Base-by-base conservation (phyloP, 2,797 vertebrate genomes). In the Rhynchotus rufescens region DNA sequence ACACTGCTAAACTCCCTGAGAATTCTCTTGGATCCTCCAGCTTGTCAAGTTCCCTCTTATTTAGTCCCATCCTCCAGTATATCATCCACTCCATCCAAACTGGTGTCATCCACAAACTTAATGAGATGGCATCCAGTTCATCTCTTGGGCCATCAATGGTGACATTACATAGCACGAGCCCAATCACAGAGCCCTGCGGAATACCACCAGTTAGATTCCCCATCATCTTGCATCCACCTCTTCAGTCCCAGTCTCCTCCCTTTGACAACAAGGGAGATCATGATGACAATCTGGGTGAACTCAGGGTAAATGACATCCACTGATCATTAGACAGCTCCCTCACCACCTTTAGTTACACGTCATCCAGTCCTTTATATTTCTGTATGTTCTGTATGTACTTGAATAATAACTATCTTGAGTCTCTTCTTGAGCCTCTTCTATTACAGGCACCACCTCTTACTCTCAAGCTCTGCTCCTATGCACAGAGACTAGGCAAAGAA, bases 351-450 rank as follows among this genome's bases (percentile, higher is more conserved):
- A 65, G 38, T 42, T 7, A 45, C 14, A 71, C 11, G 21, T 9
- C 7, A 4, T 8, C 49, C 64, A 75, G n/a, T n/a, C 26, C 21
- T 25, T 11, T 1, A 26, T 23, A 64, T 54, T 34, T 21, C 10
- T 4, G 3, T 13, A 32, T 2, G 20, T 10, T 32, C n/a, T n/a
- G n/a, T n/a, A n/a, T n/a, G n/a, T 9, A 45, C 15, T 11, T 8
- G n/a, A 81, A 45, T 14, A 57, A 15, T 19, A 23, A 28, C 19
- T 12, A 47, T 45, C 32, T 30, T 16, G 19, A 62, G 32, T 28
- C 20, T 6, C 42, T 56, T 44, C 44, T 30, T 16, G 15, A 62
- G 36, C n/a, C 23, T 6, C 36, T 56, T 45, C 17, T 15, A 44
- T 26, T 4, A 7, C 34, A 56, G 22, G 15, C 47, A 34, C n/a